These are phyloP conservation scores for Cyclopterus lumpus DNA, from an alignment of 2,797 vertebrate species.

Conservation along the genomic window DNA sequence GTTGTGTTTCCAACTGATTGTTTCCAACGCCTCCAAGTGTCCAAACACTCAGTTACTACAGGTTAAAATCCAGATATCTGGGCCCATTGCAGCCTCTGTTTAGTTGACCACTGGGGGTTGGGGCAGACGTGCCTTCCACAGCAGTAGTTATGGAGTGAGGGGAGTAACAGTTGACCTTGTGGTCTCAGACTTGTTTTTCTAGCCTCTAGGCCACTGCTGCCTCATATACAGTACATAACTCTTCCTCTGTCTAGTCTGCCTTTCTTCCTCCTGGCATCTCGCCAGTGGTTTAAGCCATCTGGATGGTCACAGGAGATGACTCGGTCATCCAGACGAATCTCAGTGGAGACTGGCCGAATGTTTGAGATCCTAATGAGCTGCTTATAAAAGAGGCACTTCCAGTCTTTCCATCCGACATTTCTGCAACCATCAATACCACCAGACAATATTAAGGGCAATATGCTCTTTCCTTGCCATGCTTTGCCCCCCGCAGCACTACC, in stretches of 20 bases:
- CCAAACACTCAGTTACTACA: background rate
- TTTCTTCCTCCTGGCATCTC: constrained; percentile 69
- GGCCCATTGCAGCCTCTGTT: constrained; percentile 8
- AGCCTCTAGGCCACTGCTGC: constrained; percentile 64
- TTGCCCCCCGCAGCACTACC: constrained; percentile 1
- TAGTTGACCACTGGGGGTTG: constrained; percentile 14
- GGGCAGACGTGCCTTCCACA: constrained; percentile 17
- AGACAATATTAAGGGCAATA: constrained; percentile 27
- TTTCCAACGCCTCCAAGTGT: background rate
- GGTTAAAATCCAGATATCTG: background rate
- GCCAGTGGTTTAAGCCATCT: constrained; percentile 61
- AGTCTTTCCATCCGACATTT: constrained; percentile 49
- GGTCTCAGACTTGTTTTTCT: constrained; percentile 70
- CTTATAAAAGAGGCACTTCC: constrained; percentile 65
- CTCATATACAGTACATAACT: constrained; percentile 65
- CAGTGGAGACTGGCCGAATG: constrained; percentile 55
- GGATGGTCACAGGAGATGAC: constrained; percentile 69
- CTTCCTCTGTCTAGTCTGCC: constrained; percentile 61
- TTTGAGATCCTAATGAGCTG: constrained; percentile 72
- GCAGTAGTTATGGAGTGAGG: constrained; percentile 33
- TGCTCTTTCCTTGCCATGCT: constrained; percentile 3
- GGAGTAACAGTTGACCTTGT: constrained; percentile 66
- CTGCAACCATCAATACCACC: constrained; percentile 37
- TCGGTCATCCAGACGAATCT: constrained; percentile 62
- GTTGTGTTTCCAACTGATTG: background rate